A percentile compares a stretch with the other conserved stretches of the same genome.
Conservation (phyloP, 2,888 invertebrate species). For the Drosophila basisetae region DNA sequence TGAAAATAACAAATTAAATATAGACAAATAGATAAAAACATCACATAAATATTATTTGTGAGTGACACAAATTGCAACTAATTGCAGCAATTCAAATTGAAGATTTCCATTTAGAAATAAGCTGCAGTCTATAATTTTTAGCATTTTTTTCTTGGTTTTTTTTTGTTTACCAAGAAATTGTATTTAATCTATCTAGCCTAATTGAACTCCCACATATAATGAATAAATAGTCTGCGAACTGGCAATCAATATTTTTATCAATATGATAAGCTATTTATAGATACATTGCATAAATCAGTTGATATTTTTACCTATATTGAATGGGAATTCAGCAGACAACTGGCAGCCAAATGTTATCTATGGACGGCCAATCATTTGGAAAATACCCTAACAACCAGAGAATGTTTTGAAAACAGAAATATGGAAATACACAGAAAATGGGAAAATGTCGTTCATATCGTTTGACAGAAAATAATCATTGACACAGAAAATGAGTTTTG, state of each 20-base stretch:
- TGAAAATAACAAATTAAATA: constrained; percentile 7
- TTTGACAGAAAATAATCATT: constrained; percentile 44
- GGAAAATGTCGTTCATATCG: constrained; percentile 39
- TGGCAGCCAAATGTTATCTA: constrained; percentile 43
- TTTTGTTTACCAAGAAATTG: not conserved
- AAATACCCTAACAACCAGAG: constrained; percentile 3
- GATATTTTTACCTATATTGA: constrained; percentile 7
- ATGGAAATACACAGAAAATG: constrained; percentile 42
- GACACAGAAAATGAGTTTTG: constrained; percentile 68
- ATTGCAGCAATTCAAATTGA: constrained; percentile 7
- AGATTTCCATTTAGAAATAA: not conserved
- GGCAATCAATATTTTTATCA: constrained; percentile 45
- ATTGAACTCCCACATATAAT: constrained; percentile 20
- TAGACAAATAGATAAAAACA: not conserved
- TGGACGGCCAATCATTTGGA: not conserved
- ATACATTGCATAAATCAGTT: constrained; percentile 20
- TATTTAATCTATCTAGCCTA: not conserved
- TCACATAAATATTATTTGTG: not conserved
- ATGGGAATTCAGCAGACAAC: constrained; percentile 39
- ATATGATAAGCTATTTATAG: constrained; percentile 49
- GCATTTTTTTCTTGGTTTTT: not conserved
- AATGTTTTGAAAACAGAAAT: constrained; percentile 15
- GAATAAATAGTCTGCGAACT: constrained; percentile 1
- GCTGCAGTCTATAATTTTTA: not conserved
- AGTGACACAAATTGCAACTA: constrained; percentile 19